These are phyloP conservation scores for Salvelinus sp. DNA, from an alignment of 2,113 vertebrate genomes.

Conservation along the genomic window DNA sequence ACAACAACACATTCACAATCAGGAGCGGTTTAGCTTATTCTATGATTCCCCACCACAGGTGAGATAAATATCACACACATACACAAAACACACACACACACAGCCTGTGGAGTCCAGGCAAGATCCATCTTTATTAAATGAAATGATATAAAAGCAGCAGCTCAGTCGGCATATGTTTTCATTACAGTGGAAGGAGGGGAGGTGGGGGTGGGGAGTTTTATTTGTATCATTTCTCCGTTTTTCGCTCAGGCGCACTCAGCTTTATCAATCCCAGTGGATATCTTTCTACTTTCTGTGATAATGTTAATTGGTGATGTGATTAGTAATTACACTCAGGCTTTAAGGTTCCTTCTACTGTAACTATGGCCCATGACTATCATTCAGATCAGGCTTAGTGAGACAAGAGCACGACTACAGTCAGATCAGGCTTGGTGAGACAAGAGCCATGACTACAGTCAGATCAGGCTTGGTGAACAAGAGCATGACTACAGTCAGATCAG, in stretches of 20 bases:
- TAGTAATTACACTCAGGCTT: no score
- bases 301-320: no score
- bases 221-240: conserved; percentile 45
- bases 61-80: neutral
- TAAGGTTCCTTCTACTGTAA: no score
- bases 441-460: no score
- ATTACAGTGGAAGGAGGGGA: conserved; percentile 33
- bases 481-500: no score
- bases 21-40: conserved; percentile 1
- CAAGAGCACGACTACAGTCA: no score
- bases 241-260: conserved; percentile 36
- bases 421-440: no score
- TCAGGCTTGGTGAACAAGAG: no score
- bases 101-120: neutral
- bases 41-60: conserved; percentile 8
- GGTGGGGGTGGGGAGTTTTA: conserved; percentile 9
- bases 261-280: conserved; percentile 21
- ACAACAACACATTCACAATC: neutral
- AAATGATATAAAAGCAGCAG: conserved; percentile 49
- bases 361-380: no score
- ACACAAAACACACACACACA: no score
- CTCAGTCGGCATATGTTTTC: conserved; percentile 44
- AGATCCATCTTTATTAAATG: conserved; percentile 40
- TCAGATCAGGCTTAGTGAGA: no score
- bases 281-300: neutral